Evolutionary conservation across 2,113 vertebrate species (phyloP).

Genomic region (Oreochromis niloticus): DNA sequence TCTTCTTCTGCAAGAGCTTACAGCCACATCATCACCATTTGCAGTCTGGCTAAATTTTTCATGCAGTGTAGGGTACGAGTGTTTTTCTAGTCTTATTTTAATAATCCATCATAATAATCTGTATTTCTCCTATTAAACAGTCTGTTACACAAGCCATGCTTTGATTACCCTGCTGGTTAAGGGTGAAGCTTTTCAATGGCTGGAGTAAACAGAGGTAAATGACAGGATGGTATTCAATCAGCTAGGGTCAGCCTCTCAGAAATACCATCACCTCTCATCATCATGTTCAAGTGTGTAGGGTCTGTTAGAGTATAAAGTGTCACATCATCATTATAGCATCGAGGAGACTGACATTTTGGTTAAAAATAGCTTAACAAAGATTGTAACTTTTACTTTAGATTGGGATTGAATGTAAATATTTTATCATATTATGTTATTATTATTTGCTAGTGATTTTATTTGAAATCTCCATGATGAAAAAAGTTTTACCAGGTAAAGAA

Average conservation of each 20-base stretch:
- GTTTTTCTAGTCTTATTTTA: neutral
- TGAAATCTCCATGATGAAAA: neutral
- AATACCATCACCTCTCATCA: neutral
- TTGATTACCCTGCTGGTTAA: neutral
- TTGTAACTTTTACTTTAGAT: too few relatives aligned
- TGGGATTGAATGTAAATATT: too few relatives aligned
- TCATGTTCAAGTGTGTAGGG: neutral
- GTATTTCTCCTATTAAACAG: neutral
- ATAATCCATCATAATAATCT: neutral
- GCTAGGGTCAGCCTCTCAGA: neutral
- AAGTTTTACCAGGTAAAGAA: neutral
- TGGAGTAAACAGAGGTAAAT: neutral
- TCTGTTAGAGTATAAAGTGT: neutral
- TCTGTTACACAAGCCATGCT: neutral
- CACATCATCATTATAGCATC: neutral
- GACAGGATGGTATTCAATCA: neutral
- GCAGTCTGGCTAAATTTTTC: neutral
- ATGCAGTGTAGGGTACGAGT: neutral
- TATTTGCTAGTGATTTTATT: neutral
- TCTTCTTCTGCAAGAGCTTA: neutral
- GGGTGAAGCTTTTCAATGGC: neutral
- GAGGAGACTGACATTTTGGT: neutral
- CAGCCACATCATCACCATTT: neutral
- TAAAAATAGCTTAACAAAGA: neutral
- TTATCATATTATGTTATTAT: neutral